A percentile compares a stretch with the other conserved stretches of the same genome.
These are phyloP conservation scores for Prolemur simus DNA, from an alignment of 2,113 vertebrate species.

Conservation along the genomic window DNA sequence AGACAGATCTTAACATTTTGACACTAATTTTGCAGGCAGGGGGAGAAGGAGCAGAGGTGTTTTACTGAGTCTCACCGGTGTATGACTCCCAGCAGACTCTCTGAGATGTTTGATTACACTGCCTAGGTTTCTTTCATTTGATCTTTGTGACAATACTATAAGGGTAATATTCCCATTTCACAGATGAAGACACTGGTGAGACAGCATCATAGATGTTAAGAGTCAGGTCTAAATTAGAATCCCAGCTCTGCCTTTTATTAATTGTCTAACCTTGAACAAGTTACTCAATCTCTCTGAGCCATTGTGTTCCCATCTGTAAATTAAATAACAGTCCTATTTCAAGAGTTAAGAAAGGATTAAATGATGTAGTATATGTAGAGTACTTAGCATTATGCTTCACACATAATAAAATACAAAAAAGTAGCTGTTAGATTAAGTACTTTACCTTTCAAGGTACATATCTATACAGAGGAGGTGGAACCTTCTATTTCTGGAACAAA, in stretches of 20 bases:
- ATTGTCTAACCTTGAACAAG: background rate
- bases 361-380: background rate
- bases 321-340: background rate
- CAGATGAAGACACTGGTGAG: background rate
- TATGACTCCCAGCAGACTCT: background rate
- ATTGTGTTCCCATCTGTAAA: constrained; percentile 40
- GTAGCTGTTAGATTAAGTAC: background rate
- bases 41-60: background rate
- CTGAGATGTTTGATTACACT: background rate
- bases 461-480: background rate
- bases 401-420: background rate
- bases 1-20: background rate
- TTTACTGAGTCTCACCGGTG: background rate
- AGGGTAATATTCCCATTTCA: background rate
- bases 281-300: background rate
- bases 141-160: background rate
- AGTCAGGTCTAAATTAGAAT: constrained; percentile 35
- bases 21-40: background rate
- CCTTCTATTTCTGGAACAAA: background rate
- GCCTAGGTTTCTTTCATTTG: background rate
- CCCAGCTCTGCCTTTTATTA: constrained; percentile 1
- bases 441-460: background rate
- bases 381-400: background rate
- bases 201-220: background rate
- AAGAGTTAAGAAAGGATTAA: constrained; percentile 43